phyloP scores from a whole-genome alignment of 2,888 invertebrate genomes.

The Cenopis cana region DNA sequence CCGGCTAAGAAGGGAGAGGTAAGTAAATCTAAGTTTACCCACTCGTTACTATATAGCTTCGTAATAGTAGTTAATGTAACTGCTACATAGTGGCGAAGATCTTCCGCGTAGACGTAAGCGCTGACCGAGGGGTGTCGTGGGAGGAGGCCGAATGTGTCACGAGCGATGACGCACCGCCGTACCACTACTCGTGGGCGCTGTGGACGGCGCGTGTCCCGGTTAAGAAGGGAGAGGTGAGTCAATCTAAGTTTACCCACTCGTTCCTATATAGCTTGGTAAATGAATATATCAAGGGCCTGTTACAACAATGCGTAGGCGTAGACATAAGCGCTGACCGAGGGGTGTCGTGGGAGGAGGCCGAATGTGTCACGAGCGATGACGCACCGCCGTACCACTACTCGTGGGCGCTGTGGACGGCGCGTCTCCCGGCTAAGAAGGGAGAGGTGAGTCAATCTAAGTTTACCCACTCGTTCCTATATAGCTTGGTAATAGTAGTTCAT shows the following conservation, averaged over 20 bases:
- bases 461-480: too few species aligned
- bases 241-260: slow-evolving; percentile 4
- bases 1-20: slow-evolving; percentile 80
- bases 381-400: slow-evolving; percentile 91
- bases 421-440: slow-evolving; percentile 84
- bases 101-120: slow-evolving; percentile 95
- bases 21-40: slow-evolving; percentile 50
- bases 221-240: slow-evolving; percentile 62
- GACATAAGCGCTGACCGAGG: slow-evolving; percentile 95
- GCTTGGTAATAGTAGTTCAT: too few species aligned
- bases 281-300: too few species aligned
- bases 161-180: slow-evolving; percentile 80
- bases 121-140: slow-evolving; percentile 94
- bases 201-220: slow-evolving; percentile 91
- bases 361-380: slow-evolving; percentile 76
- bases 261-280: too few species aligned
- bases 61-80: too few species aligned
- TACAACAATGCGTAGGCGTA: slow-evolving; percentile 94
- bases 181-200: slow-evolving; percentile 96
- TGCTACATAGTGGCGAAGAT: too few species aligned
- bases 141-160: slow-evolving; percentile 86
- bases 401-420: slow-evolving; percentile 95
- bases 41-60: too few species aligned
- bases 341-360: slow-evolving; percentile 91
- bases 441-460: slow-evolving; percentile 56